Evolutionary conservation across 2,888 invertebrate genomes (phyloP).

Genomic region (Eupithecia subfuscata): DNA sequence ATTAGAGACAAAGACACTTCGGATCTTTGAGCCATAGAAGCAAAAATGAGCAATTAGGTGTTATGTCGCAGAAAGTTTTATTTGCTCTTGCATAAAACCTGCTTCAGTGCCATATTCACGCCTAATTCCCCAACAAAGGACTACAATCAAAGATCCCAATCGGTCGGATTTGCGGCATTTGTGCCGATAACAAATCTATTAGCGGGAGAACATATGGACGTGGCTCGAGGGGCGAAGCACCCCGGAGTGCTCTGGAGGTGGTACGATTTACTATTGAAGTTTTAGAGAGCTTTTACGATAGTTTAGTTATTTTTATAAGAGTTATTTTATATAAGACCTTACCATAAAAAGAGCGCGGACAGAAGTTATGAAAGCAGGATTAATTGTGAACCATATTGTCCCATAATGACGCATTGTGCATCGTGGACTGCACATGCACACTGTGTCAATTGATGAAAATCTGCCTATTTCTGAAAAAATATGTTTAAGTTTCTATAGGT

Average conservation of each 20-base stretch:
- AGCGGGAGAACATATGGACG: constrained; percentile 74
- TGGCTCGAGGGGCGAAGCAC: constrained; percentile 56
- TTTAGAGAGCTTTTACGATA: constrained; percentile 27
- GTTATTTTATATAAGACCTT: neutral
- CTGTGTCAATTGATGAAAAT: too few species aligned
- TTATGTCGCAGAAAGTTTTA: neutral
- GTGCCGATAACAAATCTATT: constrained; percentile 74
- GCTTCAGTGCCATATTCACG: constrained; percentile 28
- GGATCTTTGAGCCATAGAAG: too few species aligned
- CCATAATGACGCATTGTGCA: neutral
- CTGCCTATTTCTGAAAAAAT: too few species aligned
- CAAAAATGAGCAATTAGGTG: too few species aligned
- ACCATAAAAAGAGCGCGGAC: neutral
- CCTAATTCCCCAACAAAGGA: constrained; percentile 41
- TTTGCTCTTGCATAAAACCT: constrained; percentile 9
- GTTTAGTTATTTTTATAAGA: constrained; percentile 16
- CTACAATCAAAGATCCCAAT: constrained; percentile 62
- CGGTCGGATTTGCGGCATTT: constrained; percentile 72
- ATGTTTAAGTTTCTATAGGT: too few species aligned
- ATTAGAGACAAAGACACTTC: too few species aligned
- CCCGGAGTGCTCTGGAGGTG: constrained; percentile 63
- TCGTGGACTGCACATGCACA: neutral
- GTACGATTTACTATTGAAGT: constrained; percentile 43
- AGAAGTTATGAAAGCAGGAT: neutral
- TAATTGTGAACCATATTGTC: neutral